Evolutionary conservation across 2,113 vertebrate genomes (phyloP), one percentile per base, ranked within the genome.

Genomic region (Tachysurus fulvidraco): DNA sequence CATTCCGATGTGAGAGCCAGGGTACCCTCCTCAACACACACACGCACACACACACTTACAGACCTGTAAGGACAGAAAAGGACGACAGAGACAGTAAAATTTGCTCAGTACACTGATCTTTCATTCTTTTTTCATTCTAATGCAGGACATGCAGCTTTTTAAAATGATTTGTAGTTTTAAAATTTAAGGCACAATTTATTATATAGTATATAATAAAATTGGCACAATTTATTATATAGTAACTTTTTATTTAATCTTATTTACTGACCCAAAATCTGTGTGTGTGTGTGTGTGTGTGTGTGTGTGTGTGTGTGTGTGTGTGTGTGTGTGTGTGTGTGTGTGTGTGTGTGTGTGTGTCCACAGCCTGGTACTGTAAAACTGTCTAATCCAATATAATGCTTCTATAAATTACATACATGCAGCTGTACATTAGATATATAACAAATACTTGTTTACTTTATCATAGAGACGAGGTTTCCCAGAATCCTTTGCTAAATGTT

Each of bases 61-160:
- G 69, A 73, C 69, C 69, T 73, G 69, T 73, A 73, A 73, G 69
- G 19, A 73, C 46, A 73, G 19, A 44, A 73, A 73, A 44, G 69
- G 41, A 73, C 46, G 41, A 73, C 69, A 46, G 10, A 73, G 19
- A 46, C 11, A 19, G 21, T 44, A 44, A 73, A 44, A 46, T 73
- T 11, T 46, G 23, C 36, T 44, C 8, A 44, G 23, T 73, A 69
- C 30, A 19, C 2, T 69, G 16, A 41, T 69, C 67, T 19, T 36
- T 69, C 16, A 0, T 19, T 19, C 16, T 65, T 10, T 69, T 9
- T 36, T 17, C 2, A 17, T 69, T 69, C 16, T 69, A 69, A 69
- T 36, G 17, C n/a, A n/a, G n/a, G n/a, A n/a, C n/a, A n/a, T n/a
- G n/a, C 67, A 69, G 14, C 16, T 73, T 73, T 73, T 23, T 21